Conservation (phyloP, 2,113 vertebrate species). For the Apistogramma diplotaenia region DNA sequence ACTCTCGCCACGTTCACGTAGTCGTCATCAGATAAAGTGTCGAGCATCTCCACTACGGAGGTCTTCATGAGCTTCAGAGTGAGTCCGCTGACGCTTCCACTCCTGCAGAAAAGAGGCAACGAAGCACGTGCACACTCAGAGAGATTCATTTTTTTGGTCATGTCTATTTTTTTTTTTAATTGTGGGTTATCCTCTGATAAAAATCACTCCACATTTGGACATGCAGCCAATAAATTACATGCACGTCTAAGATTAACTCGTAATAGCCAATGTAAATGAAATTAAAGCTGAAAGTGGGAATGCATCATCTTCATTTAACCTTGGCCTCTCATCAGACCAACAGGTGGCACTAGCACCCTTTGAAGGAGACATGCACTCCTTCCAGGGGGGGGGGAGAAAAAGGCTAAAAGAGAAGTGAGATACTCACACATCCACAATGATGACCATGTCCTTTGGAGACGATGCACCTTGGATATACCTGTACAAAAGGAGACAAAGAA, state of each 20-base stretch:
- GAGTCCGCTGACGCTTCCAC: constrained; percentile 84
- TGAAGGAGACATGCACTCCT: constrained; percentile 11
- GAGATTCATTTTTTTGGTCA: neutral
- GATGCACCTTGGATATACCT: constrained; percentile 99
- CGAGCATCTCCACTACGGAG: constrained; percentile 91
- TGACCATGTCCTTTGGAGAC: constrained; percentile 99
- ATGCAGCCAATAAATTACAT: neutral
- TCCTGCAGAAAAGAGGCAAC: constrained; percentile 45
- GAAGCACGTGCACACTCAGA: neutral
- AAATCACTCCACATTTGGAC: neutral
- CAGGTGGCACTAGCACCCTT: constrained; percentile 77
- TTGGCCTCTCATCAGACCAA: constrained; percentile 52
- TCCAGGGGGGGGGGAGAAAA: too few species aligned
- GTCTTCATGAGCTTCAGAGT: constrained; percentile 97
- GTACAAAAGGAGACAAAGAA: constrained; percentile 54
- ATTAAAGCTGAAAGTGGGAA: neutral
- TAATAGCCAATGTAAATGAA: neutral
- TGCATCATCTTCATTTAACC: neutral
- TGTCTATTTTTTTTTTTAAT: neutral
- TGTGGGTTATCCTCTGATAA: neutral
- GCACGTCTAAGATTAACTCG: neutral
- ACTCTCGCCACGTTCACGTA: constrained; percentile 87
- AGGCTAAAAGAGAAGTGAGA: constrained; percentile 4
- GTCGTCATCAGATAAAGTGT: constrained; percentile 93
- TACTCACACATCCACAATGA: constrained; percentile 99